Evolutionary conservation across 2,113 vertebrate genomes (phyloP), one percentile per base, ranked within the genome.

Genomic region (Oreamnos americanus): DNA sequence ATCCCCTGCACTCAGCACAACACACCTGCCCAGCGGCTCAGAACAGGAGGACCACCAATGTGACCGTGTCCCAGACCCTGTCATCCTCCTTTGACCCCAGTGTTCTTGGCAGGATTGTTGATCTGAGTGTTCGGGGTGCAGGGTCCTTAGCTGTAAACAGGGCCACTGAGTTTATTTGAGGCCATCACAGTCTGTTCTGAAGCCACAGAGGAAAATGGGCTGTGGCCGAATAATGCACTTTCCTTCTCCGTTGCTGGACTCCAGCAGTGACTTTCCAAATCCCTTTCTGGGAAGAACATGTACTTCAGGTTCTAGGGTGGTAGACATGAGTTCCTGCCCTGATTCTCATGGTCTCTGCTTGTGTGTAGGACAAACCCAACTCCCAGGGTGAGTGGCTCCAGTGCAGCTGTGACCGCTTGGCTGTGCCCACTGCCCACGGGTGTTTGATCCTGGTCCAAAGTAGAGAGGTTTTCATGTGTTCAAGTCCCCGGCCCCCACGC

Each of bases 191-290:
- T 96, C 87, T 78, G n/a, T 97, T 92, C 49, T 76, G 25, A 76
- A 93, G 91, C 76, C 78, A 84, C 13, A 43, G 51, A 95, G 10
- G 57, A 90, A 51, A 97, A 81, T 57, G 2, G 57, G 25, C 57
- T 85, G 6, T 55, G 64, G 53, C 33, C 93, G 64, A 51, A 43
- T 9, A 87, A 82, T 62, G 87, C 45, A 90, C 62, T 96, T 98
- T 97, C 91, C 78, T 98, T 93, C 94, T 74, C 49, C 74, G 4
- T 0, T 2, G n/a, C 49, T 67, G 81, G 43, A 87, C 57, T 16
- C 49, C 26, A 90, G 85, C 7, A 43, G 49, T 88, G 57, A 53
- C 82, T 92, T 94, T 21, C 8, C 25, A 62, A 47, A 26, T 36
- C 43, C n/a, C 36, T 67, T 94, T 87, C 36, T 49, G 67, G 76